Evolutionary conservation across 2,113 vertebrate species (phyloP).

Genomic region (Pelecanus crispus): DNA sequence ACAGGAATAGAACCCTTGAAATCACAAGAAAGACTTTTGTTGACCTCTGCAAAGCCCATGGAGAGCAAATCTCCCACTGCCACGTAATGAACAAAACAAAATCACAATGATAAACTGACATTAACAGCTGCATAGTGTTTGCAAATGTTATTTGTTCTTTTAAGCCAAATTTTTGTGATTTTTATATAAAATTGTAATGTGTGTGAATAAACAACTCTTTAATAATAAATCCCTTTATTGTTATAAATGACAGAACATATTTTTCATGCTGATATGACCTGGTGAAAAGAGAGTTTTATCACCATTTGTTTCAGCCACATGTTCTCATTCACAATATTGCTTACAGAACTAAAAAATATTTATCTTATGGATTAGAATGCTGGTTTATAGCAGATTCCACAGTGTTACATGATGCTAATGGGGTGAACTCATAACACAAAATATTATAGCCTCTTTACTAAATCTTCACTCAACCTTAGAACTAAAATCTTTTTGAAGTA

Average conservation of each 20-base stretch:
- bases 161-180: slow-evolving; percentile 14
- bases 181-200: slow-evolving; percentile 6
- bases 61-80: slow-evolving; percentile 22
- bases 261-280: slow-evolving; percentile 27
- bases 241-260: slow-evolving; percentile 38
- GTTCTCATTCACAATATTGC: slow-evolving; percentile 32
- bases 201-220: slow-evolving; percentile 45
- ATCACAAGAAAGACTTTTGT: neutral
- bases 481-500: neutral
- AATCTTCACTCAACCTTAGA: neutral
- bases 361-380: slow-evolving; percentile 27
- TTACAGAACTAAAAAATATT: slow-evolving; percentile 53
- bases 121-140: slow-evolving; percentile 37
- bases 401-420: neutral
- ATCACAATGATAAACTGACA: slow-evolving; percentile 37
- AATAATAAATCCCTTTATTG: slow-evolving; percentile 41
- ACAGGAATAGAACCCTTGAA: neutral
- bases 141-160: neutral
- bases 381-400: slow-evolving; percentile 12
- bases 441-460: neutral
- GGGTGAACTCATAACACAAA: neutral
- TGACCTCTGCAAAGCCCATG: neutral
- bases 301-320: slow-evolving; percentile 37
- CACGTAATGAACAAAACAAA: slow-evolving; percentile 1
- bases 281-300: slow-evolving; percentile 21